Base-by-base conservation (phyloP, 2,888 invertebrate species). In the Noctuana brunneofusca region DNA sequence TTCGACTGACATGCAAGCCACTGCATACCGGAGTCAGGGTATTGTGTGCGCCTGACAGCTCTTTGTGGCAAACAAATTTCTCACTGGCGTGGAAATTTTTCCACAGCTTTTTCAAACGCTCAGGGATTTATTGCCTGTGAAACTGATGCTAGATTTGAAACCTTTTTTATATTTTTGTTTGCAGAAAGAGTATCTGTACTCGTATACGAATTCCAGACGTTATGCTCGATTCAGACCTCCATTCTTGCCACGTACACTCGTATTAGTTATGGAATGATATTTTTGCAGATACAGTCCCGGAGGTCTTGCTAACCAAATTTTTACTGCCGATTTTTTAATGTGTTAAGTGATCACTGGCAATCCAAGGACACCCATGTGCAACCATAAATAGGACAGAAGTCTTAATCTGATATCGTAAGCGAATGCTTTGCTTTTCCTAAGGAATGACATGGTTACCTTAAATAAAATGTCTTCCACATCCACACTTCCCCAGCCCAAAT, bases 11-110 rank as follows among this genome's bases (percentile, higher is more conserved):
- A 58, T 50, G 52, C 58, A 52, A 27, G 35, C 50, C 50, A 50
- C 41, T 52, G 58, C 58, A 52, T n/a, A n/a, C 52, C 35, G 41
- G 41, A 20, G 52, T 38, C 52, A 27, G 58, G 12, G 24, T 16
- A 50, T 41, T 50, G 58, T 58, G 52, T 58, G 58, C 58, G 41
- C n/a, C 14, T 53, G 58, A 59, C 52, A 59, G 58, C 52, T 59
- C 43, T 43, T 20, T 20, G 41, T 30, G 27, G 52, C 52, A 22
- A 22, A 30, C 30, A 59, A 59, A 59, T 59, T 43, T 38, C 58
- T 32, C 52, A 50, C 30, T 32, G 14, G 11, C 16, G 32, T 32
- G 38, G 43, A 32, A 50, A 59, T 59, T 59, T 43, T 59, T 53
- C 14, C 53, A 20, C 53, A 32, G 52, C 52, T 52, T 41, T 43